Evolutionary conservation across 2,888 invertebrate species (phyloP), one percentile per base, ranked within the genome.

Genomic region (Cerceris rybyensis): DNA sequence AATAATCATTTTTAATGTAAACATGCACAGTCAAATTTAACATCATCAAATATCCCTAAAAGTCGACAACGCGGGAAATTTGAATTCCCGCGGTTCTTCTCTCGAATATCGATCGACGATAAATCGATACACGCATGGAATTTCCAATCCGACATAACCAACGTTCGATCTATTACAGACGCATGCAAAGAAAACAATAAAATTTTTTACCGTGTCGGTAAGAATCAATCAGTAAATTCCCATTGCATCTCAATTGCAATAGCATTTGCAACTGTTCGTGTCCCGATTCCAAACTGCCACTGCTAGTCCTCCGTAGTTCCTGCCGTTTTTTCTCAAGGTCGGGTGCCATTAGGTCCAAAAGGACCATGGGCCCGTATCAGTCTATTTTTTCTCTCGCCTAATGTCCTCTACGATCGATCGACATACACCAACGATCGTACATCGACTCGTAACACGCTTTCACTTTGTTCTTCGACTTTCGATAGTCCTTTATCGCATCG

Each of bases 241-340:
- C 84, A 57, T 82, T 73, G 78, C 88, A 88, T 74, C 88, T 84
- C 63, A 89, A 69, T 54, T 84, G 88, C 60, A 91, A 83, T 14
- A 90, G 87, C 91, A 91, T 91, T 79, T 88, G 88, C 81, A 83
- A 77, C 50, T 84, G 81, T 61, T 89, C 88, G 70, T 82, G 65
- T 39, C 78, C 77, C 57, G 79, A 66, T 7, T 82, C 85, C 55
- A 76, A 70, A 71, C 52, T 73, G 1, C 73, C 78, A 63, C 60
- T 68, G 59, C 65, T 75, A 60, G 84, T 77, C 85, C 89, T 87
- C 84, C 89, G 81, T 52, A 87, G 82, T 86, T 90, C 90, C 81
- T 85, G 84, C 42, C 91, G 83, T 71, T 88, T 88, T 72, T 90
- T 90, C 68, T 90, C 91, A 59, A 91, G 87, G 76, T 91, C 90